Percentiles rank a stretch among this genome's conserved stretches.
phyloP scores from a whole-genome alignment of 2,888 invertebrate species.

The Drepana falcataria region DNA sequence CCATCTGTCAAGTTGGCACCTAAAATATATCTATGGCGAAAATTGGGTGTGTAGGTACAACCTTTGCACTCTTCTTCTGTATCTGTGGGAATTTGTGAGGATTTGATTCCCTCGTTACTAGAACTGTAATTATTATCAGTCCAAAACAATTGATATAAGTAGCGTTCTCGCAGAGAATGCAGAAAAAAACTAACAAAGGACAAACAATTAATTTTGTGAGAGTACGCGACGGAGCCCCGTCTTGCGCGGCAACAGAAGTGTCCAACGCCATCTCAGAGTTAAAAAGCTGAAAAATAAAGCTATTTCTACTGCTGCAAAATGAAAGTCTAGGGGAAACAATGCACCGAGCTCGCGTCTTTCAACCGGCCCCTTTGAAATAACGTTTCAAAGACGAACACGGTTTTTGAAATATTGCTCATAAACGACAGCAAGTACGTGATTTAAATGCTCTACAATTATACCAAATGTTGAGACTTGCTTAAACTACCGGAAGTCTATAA shows the following conservation, averaged over 20 bases:
- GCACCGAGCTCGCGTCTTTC: constrained; percentile 35
- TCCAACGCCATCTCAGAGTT: constrained; percentile 25
- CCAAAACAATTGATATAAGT: neutral
- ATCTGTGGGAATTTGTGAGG: too few species aligned
- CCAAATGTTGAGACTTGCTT: neutral
- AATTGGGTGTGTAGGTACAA: too few species aligned
- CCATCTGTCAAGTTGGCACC: too few species aligned
- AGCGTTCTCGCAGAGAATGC: neutral
- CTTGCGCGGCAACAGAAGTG: constrained; percentile 10
- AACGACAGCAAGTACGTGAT: constrained; percentile 28
- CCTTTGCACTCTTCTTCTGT: too few species aligned
- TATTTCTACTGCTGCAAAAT: constrained; percentile 38
- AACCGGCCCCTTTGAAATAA: constrained; percentile 41
- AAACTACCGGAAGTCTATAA: neutral
- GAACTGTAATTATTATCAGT: neutral
- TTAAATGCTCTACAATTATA: constrained; percentile 30
- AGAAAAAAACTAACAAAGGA: neutral
- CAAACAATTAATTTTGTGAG: neutral
- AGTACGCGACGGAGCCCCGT: neutral
- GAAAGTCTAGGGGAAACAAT: constrained; percentile 45
- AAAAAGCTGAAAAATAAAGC: constrained; percentile 36
- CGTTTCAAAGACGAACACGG: constrained; percentile 39
- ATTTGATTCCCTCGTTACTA: too few species aligned
- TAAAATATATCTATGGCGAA: too few species aligned
- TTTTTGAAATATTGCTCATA: constrained; percentile 44